A percentile compares a stretch with the other conserved stretches of the same genome.
Conservation (phyloP, 2,797 vertebrate genomes). For the Limnodromus scolopaceus region DNA sequence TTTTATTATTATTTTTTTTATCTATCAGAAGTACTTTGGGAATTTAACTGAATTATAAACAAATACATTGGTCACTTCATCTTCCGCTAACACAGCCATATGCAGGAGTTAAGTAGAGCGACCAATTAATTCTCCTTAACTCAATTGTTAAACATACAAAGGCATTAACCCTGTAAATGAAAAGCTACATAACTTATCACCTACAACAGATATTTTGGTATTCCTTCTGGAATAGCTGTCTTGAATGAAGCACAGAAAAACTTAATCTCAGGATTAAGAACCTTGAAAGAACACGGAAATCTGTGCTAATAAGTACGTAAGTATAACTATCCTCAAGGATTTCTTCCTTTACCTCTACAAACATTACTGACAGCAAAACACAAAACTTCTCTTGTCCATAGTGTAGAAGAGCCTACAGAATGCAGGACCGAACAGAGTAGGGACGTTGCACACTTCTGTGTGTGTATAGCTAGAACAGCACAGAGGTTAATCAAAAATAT, state of each 20-base stretch:
- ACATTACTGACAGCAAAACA: slow-evolving; percentile 19
- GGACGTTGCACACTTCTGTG: background rate
- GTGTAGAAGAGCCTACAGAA: background rate
- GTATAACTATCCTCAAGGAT: background rate
- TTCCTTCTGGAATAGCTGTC: background rate
- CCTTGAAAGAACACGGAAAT: background rate
- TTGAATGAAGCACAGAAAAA: background rate
- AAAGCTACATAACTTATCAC: background rate
- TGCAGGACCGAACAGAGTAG: background rate
- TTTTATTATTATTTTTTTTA: background rate
- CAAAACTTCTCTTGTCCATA: slow-evolving; percentile 1
- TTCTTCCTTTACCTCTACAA: slow-evolving; percentile 33
- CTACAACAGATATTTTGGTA: background rate
- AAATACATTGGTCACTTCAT: background rate
- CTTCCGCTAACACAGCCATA: background rate
- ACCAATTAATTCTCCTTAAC: background rate
- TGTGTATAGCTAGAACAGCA: background rate
- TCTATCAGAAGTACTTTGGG: background rate
- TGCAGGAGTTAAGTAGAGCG: background rate
- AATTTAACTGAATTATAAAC: background rate
- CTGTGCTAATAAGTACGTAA: background rate
- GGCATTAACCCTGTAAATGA: background rate
- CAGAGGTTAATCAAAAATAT: background rate
- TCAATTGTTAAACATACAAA: background rate
- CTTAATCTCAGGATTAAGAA: background rate